Conservation (phyloP, 1,140 invertebrate genomes). For the Saccostrea cuccullata region DNA sequence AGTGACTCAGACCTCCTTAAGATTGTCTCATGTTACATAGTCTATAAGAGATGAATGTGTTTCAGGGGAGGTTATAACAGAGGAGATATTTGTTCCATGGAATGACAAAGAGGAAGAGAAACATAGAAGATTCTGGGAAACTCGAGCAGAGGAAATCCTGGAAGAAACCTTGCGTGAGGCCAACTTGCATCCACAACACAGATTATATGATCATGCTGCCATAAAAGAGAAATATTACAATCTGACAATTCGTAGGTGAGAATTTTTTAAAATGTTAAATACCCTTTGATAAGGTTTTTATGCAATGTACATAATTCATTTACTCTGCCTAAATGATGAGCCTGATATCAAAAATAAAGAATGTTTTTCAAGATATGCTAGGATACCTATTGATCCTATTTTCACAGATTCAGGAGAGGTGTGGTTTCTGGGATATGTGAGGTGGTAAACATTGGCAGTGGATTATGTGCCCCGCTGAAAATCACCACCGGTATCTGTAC, state of each 20-base stretch:
- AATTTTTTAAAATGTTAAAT: neutral
- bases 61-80: neutral
- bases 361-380: neutral
- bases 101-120: neutral
- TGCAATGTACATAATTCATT: too few species aligned
- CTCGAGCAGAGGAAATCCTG: neutral
- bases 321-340: too few species aligned
- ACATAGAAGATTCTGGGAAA: neutral
- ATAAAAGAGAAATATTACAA: constrained; percentile 12
- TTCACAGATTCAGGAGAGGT: neutral
- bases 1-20: neutral
- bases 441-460: constrained; percentile 31
- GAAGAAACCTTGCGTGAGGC: too few species aligned
- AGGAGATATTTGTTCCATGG: neutral
- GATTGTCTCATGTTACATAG: neutral
- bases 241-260: constrained; percentile 7
- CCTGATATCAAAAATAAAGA: neutral
- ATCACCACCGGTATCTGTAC: constrained; percentile 20
- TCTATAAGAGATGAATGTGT: neutral
- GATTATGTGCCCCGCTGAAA: constrained; percentile 11
- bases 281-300: too few species aligned
- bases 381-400: neutral
- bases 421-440: constrained; percentile 22
- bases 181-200: neutral
- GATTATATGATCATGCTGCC: neutral